Percentiles rank a stretch among this genome's conserved stretches.
Conservation (phyloP, 2,797 vertebrate genomes). For the Cygnus olor region DNA sequence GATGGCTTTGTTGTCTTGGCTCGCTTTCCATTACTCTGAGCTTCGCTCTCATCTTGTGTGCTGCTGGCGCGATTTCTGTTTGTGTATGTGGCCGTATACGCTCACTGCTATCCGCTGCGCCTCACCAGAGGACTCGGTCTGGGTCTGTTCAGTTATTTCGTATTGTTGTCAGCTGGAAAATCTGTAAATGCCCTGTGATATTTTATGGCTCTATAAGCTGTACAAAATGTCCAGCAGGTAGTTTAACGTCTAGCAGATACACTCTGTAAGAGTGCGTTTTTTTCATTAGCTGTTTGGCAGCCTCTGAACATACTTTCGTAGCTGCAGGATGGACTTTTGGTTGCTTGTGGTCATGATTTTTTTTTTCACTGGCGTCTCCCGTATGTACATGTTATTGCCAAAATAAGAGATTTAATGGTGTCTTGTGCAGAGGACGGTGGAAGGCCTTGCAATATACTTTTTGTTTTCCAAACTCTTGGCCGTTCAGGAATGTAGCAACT, state of each 20-base stretch:
- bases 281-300: conserved; percentile 56
- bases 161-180: conserved; percentile 37
- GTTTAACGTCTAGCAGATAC: conserved; percentile 21
- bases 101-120: rapidly evolving
- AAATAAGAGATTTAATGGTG: background rate
- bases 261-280: background rate
- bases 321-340: conserved; percentile 28
- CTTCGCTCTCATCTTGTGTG: background rate
- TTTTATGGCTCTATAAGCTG: conserved; percentile 46
- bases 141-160: background rate
- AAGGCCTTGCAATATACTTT: background rate
- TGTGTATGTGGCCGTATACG: background rate
- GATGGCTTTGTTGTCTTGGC: background rate
- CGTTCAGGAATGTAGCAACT: background rate
- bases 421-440: background rate
- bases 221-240: conserved; percentile 61
- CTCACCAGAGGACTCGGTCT: background rate
- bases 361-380: background rate
- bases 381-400: background rate
- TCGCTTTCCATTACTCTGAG: background rate
- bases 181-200: conserved; percentile 8
- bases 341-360: conserved; percentile 26
- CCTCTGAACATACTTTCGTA: background rate
- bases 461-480: background rate
- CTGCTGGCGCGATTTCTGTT: background rate